These are phyloP conservation scores for Habropoda laboriosa DNA, from an alignment of 1,140 invertebrate species.

Conservation along the genomic window DNA sequence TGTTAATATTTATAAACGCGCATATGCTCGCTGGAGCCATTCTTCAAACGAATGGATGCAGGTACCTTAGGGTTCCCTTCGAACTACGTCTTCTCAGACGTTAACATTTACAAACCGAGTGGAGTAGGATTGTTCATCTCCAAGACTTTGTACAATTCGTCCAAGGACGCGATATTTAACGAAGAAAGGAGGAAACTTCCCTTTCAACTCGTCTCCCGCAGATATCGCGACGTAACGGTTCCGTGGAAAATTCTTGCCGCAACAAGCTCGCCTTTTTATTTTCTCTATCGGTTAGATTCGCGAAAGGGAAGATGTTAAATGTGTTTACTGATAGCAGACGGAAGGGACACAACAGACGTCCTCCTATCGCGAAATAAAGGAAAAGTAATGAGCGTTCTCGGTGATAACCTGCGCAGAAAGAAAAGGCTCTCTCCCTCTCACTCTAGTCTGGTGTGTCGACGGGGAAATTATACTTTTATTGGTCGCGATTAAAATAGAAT, in stretches of 20 bases:
- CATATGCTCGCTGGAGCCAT: constrained; percentile 34
- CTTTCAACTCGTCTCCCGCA: not conserved
- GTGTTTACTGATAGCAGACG: constrained; percentile 1
- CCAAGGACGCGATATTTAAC: constrained; percentile 1
- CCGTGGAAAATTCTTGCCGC: not conserved
- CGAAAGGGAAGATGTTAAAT: not conserved
- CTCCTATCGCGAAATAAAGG: not conserved
- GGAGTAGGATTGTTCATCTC: not conserved
- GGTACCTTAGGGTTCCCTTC: not conserved
- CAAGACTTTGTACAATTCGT: not conserved
- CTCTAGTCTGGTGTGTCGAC: too few relatives aligned
- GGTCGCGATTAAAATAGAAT: constrained; percentile 7
- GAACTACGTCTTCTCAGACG: not conserved
- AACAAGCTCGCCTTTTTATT: not conserved
- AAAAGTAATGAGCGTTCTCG: constrained; percentile 1
- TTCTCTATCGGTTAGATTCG: not conserved
- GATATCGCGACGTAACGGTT: not conserved
- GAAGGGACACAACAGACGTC: not conserved
- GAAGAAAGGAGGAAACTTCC: not conserved
- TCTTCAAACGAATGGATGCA: constrained; percentile 53
- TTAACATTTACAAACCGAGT: constrained; percentile 3
- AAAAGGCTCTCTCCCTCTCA: too few relatives aligned
- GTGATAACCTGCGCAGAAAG: not conserved
- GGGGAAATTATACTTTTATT: constrained; percentile 6
- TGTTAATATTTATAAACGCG: constrained; percentile 71